Conservation (phyloP, 2,888 invertebrate genomes). For the Volucella inflata region DNA sequence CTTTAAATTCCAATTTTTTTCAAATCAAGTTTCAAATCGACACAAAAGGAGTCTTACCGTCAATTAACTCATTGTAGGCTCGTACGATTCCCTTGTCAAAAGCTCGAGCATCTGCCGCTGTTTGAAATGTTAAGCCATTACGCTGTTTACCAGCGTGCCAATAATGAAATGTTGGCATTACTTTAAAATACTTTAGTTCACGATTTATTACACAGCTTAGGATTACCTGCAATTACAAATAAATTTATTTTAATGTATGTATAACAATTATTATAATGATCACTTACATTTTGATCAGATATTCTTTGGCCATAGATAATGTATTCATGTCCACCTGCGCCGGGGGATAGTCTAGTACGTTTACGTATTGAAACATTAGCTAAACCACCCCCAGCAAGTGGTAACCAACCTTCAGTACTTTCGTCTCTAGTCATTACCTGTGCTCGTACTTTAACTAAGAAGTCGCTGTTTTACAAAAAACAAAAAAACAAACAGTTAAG, state of each 20-base stretch:
- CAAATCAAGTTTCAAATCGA: slow-evolving; percentile 36
- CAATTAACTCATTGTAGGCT: slow-evolving; percentile 94
- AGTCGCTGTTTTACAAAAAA: slow-evolving; percentile 87
- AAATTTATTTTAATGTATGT: slow-evolving; percentile 20
- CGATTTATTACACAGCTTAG: slow-evolving; percentile 97
- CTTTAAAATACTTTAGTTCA: slow-evolving; percentile 98
- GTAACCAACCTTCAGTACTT: slow-evolving; percentile 97
- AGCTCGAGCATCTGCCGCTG: slow-evolving; percentile 96
- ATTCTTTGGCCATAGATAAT: slow-evolving; percentile 96
- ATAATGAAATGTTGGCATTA: slow-evolving; percentile 99
- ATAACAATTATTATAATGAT: slow-evolving; percentile 63
- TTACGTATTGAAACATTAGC: slow-evolving; percentile 96
- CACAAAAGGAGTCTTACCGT: slow-evolving; percentile 87
- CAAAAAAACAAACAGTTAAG: not conserved
- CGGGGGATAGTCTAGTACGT: slow-evolving; percentile 86
- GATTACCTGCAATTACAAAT: slow-evolving; percentile 88
- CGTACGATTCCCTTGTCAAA: slow-evolving; percentile 96
- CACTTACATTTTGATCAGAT: slow-evolving; percentile 94
- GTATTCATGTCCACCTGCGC: slow-evolving; percentile 90
- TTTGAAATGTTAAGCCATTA: slow-evolving; percentile 97
- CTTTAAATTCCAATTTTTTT: slow-evolving; percentile 52
- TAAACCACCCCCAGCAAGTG: slow-evolving; percentile 96
- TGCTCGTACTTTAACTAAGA: slow-evolving; percentile 98
- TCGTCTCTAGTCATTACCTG: slow-evolving; percentile 99
- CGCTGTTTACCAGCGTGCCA: slow-evolving; percentile 98